Conservation (phyloP, 2,888 invertebrate genomes). For the Campopleginae sp. region DNA sequence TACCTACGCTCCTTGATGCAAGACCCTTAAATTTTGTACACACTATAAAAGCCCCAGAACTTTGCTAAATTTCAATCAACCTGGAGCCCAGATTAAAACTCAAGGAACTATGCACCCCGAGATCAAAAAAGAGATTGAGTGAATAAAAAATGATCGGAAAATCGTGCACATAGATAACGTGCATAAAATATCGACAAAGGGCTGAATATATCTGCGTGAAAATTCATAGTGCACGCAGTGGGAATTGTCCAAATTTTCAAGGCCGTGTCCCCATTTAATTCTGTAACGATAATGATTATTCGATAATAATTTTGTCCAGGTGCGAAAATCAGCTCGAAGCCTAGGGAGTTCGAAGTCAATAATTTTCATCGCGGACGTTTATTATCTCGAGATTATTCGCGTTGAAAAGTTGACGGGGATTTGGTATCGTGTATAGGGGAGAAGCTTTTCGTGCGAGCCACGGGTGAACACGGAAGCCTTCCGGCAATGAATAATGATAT, state of each 20-base stretch:
- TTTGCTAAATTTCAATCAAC: not conserved
- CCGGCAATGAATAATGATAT: slow-evolving; percentile 68
- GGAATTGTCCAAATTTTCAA: not conserved
- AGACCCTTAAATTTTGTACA: not conserved
- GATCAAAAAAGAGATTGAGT: not conserved
- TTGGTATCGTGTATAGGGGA: slow-evolving; percentile 29
- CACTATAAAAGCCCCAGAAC: not conserved
- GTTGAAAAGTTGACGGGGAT: slow-evolving; percentile 30
- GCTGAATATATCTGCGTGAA: no score
- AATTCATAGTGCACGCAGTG: not conserved
- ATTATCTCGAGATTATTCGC: slow-evolving; percentile 4
- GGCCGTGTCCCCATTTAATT: no score
- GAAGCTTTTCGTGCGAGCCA: slow-evolving; percentile 51
- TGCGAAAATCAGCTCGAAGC: not conserved
- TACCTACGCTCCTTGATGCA: slow-evolving; percentile 18
- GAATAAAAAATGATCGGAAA: not conserved
- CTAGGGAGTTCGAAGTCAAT: not conserved
- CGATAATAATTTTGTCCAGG: no score
- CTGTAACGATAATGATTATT: no score
- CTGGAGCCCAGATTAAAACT: not conserved
- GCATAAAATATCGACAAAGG: no score
- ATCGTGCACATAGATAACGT: not conserved
- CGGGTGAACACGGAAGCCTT: slow-evolving; percentile 52
- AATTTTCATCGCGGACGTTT: slow-evolving; percentile 20
- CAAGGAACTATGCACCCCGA: not conserved